Conservation (phyloP, 2,888 invertebrate species). For the Pseudococcus jackbeardsleyi region DNA sequence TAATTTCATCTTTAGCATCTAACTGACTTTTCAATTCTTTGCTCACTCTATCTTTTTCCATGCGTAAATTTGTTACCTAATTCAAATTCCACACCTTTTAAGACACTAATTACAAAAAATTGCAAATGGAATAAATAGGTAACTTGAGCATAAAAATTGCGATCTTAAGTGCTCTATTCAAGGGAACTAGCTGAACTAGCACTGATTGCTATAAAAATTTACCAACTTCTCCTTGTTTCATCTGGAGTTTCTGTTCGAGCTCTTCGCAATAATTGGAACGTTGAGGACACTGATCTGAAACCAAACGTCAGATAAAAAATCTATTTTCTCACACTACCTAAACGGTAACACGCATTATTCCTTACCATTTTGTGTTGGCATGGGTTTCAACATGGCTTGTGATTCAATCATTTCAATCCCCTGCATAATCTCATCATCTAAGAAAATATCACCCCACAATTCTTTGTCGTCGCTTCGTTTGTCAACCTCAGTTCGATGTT, state of each 20-base stretch:
- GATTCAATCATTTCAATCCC: conserved; percentile 29
- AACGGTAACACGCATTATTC: too few relatives aligned
- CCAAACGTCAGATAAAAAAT: neutral
- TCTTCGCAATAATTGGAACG: neutral
- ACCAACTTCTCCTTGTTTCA: conserved; percentile 59
- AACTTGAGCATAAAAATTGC: too few relatives aligned
- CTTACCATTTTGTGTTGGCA: neutral
- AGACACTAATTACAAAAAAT: neutral
- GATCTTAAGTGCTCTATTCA: too few relatives aligned
- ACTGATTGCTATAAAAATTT: neutral
- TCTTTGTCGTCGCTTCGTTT: conserved; percentile 12
- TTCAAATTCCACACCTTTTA: neutral
- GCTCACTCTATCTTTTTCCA: neutral
- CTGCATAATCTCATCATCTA: conserved; percentile 53
- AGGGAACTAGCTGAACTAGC: neutral
- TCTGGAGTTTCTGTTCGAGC: conserved; percentile 7
- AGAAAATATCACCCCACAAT: conserved; percentile 57
- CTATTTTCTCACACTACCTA: too few relatives aligned
- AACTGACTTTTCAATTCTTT: conserved; percentile 30
- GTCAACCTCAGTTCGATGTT: neutral
- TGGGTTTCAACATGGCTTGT: neutral
- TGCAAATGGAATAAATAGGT: neutral
- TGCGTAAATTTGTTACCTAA: conserved; percentile 52
- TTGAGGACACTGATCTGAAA: neutral
- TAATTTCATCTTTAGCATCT: conserved; percentile 39